These are phyloP conservation scores for Oreochromis tanganicae DNA, from an alignment of 2,113 vertebrate species.

Conservation along the genomic window DNA sequence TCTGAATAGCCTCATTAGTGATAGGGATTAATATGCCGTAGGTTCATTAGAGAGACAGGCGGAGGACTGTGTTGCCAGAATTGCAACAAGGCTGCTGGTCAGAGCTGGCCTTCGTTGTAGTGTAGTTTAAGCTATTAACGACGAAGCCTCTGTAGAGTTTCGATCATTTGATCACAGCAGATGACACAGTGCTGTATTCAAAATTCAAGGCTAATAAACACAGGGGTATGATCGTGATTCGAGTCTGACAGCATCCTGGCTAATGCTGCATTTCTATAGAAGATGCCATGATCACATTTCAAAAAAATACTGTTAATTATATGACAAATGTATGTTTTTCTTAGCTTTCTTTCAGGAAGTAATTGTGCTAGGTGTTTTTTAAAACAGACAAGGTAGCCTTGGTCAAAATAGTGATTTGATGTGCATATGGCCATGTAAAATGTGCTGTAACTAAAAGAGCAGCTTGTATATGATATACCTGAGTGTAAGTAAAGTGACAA, in stretches of 20 bases:
- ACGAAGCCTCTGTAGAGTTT: conserved; percentile 3
- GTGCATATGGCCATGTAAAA: neutral
- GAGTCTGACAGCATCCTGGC: neutral
- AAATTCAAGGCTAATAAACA: neutral
- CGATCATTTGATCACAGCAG: neutral
- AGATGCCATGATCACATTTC: neutral
- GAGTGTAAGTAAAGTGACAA: neutral
- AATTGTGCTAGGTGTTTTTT: neutral
- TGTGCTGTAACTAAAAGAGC: neutral
- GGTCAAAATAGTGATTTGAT: neutral
- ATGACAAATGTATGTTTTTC: neutral
- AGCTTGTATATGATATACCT: neutral
- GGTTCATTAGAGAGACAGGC: conserved; percentile 61
- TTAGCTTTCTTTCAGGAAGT: neutral
- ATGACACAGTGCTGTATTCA: neutral
- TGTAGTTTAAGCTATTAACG: conserved; percentile 11
- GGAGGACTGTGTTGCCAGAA: conserved; percentile 41
- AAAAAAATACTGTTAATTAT: neutral
- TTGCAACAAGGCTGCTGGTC: conserved; percentile 38
- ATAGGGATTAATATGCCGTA: conserved; percentile 61
- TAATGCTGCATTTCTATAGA: neutral
- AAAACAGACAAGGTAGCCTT: neutral
- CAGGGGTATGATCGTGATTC: neutral
- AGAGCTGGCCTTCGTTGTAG: neutral
- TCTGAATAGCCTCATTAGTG: conserved; percentile 67